Conservation (phyloP, 35 echinoderm and acorn worm species). For the Lytechinus pictus region DNA sequence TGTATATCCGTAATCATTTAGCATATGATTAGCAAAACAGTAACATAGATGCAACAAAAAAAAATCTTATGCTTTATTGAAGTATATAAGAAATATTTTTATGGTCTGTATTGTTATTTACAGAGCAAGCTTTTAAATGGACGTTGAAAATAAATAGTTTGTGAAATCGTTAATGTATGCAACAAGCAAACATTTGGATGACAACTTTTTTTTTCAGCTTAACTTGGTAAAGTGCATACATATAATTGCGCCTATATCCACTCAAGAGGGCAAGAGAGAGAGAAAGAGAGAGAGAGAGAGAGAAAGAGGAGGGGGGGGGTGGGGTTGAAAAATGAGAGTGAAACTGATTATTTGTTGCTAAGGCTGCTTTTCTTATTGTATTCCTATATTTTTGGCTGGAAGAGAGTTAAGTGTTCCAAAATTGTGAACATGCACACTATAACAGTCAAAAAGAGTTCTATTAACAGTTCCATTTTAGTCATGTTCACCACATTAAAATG, state of each 20-base stretch:
- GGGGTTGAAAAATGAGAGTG: neutral
- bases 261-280: neutral
- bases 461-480: neutral
- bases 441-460: neutral
- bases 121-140: constrained; percentile 51
- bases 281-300: neutral
- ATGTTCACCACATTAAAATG: neutral
- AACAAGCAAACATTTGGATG: constrained; percentile 24
- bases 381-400: constrained; percentile 22
- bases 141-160: constrained; percentile 9
- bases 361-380: constrained; percentile 25
- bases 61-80: constrained; percentile 60
- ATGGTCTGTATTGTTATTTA: constrained; percentile 68
- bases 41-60: constrained; percentile 64
- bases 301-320: neutral
- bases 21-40: constrained; percentile 55
- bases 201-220: constrained; percentile 35
- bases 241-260: neutral
- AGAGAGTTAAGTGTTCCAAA: neutral
- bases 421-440: neutral
- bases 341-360: neutral
- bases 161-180: constrained; percentile 51
- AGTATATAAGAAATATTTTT: constrained; percentile 58
- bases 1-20: constrained; percentile 57
- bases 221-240: neutral